Conservation (phyloP, 2,113 vertebrate genomes). For the Phasianus colchicus region DNA sequence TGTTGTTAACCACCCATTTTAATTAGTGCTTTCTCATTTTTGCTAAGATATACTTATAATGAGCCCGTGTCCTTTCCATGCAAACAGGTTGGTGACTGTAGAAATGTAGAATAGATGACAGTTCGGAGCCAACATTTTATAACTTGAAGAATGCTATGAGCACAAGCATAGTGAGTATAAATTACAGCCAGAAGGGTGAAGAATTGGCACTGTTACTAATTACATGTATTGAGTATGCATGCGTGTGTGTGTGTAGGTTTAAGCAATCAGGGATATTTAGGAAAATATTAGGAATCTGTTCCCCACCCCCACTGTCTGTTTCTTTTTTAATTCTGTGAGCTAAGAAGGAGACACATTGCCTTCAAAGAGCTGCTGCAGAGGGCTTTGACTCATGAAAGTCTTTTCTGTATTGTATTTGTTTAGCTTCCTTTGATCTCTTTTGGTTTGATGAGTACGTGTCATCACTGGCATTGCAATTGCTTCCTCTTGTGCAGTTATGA, state of each 20-base stretch:
- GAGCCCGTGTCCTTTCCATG: not conserved
- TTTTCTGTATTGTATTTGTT: conserved; percentile 43
- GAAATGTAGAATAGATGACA: not conserved
- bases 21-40: not conserved
- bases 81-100: not conserved
- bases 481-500: conserved; percentile 59
- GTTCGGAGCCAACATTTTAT: not conserved
- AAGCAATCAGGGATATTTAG: not conserved
- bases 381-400: not conserved
- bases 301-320: accelerated
- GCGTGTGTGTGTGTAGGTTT: not conserved
- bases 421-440: conserved; percentile 46
- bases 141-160: not conserved
- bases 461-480: conserved; percentile 35
- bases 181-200: not conserved
- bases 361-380: conserved; percentile 16
- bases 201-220: not conserved
- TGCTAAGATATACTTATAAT: not conserved
- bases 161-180: not conserved
- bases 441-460: conserved; percentile 47
- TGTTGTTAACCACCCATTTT: not conserved
- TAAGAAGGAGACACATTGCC: not conserved
- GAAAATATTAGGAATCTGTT: not conserved
- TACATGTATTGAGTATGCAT: not conserved
- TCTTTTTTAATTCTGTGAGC: conserved; percentile 9